Percentiles rank a stretch among this genome's conserved stretches.
Conservation (phyloP, 2,113 vertebrate species). For the Dromiciops gliroides region DNA sequence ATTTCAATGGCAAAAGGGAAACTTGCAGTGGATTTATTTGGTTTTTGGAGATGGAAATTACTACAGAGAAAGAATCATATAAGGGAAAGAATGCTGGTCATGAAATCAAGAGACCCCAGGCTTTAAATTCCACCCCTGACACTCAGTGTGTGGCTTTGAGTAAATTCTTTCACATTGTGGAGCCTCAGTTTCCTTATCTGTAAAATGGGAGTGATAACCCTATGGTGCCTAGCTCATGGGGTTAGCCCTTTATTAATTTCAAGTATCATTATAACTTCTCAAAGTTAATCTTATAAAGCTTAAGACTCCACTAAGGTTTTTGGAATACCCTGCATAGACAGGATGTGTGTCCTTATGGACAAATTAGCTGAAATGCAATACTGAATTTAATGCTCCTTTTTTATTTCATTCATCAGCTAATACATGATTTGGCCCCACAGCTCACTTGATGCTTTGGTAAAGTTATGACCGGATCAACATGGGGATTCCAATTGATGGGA, state of each 20-base stretch:
- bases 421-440: background rate
- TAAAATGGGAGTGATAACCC: background rate
- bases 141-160: background rate
- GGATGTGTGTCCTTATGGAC: background rate
- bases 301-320: background rate
- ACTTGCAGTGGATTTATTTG: background rate
- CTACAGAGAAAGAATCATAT: background rate
- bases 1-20: constrained; percentile 7
- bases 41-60: background rate
- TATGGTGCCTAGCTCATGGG: background rate
- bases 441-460: background rate
- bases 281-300: background rate
- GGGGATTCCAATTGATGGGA: background rate
- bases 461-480: background rate
- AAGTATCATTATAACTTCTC: background rate
- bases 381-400: background rate
- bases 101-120: background rate
- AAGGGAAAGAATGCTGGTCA: background rate
- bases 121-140: background rate
- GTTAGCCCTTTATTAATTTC: background rate
- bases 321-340: background rate
- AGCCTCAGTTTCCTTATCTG: background rate
- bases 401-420: background rate
- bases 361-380: background rate
- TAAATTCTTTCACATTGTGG: background rate